A percentile compares a stretch with the other conserved stretches of the same genome.
Evolutionary conservation across 2,113 vertebrate genomes (phyloP).

Genomic region (pig (Sus scrofa)): T2T-Sscrofa CM000817.6:52175001-52175500

Average conservation of each 20-base stretch:
- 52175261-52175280: not conserved
- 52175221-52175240: not conserved
- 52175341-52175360: not conserved
- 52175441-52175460: not conserved
- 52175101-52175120: not conserved
- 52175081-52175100: not conserved
- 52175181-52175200: not conserved
- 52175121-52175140: not conserved
- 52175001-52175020: not conserved
- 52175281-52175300: not conserved
- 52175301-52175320: not conserved
- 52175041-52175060: not conserved
- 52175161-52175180: not conserved
- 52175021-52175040: not conserved
- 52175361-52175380: not conserved
- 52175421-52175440: not conserved
- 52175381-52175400: not conserved
- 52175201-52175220: not conserved
- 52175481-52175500: not conserved
- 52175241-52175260: not conserved
- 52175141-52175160: slow-evolving; percentile 11
- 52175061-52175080: not conserved
- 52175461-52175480: not conserved
- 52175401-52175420: not conserved
- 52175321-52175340: not conserved